phyloP scores from a whole-genome alignment of 2,888 invertebrate species.

The Napeogenes sylphis region DNA sequence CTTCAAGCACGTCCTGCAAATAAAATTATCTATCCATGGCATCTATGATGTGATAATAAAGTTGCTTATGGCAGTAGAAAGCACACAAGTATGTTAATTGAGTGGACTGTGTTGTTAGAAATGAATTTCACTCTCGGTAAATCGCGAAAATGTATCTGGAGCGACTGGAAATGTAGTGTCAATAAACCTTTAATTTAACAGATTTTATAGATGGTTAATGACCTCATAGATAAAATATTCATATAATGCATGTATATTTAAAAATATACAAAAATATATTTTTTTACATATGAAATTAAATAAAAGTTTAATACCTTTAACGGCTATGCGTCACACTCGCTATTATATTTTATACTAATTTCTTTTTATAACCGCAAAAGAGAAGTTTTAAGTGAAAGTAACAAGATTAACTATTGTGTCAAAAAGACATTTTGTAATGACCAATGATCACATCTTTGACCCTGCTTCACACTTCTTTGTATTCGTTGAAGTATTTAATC shows the following conservation, averaged over 20 bases:
- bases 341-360: constrained; percentile 14
- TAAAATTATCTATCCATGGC: constrained; percentile 25
- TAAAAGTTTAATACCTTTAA: too few species aligned
- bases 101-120: constrained; percentile 47
- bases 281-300: too few species aligned
- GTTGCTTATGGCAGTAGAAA: constrained; percentile 48
- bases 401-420: constrained; percentile 45
- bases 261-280: too few species aligned
- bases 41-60: constrained; percentile 27
- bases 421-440: constrained; percentile 49
- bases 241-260: too few species aligned
- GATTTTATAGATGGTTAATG: neutral
- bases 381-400: constrained; percentile 51
- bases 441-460: constrained; percentile 44
- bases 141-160: constrained; percentile 58
- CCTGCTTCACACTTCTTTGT: constrained; percentile 52
- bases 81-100: constrained; percentile 56
- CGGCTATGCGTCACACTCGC: constrained; percentile 4
- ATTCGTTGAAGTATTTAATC: constrained; percentile 48
- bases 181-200: constrained; percentile 32
- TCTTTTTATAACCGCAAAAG: constrained; percentile 21
- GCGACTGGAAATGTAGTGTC: constrained; percentile 31
- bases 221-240: neutral
- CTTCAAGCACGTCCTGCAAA: constrained; percentile 11
- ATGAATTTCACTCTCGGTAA: constrained; percentile 54